phyloP scores from a whole-genome alignment of 2,797 vertebrate species.

The Psittacula echo region DNA sequence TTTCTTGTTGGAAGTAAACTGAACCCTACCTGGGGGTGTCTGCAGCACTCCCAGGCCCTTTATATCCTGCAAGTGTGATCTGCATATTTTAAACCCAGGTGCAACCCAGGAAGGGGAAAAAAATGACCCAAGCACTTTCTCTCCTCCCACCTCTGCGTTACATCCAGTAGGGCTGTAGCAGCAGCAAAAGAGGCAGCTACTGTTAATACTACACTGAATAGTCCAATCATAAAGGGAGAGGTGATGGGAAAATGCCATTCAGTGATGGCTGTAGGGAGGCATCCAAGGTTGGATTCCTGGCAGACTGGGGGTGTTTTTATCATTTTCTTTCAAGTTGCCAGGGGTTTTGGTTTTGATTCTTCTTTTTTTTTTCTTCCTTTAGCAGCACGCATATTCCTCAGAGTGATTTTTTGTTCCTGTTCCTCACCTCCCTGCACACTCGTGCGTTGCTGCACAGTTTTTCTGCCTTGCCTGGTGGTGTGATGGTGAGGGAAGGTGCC shows the following conservation, averaged over 20 bases:
- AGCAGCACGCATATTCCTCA: background rate
- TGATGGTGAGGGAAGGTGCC: background rate
- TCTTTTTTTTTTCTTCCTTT: background rate
- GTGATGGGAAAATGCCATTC: background rate
- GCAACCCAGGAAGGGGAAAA: background rate
- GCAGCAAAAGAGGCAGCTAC: background rate
- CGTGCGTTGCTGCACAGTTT: background rate
- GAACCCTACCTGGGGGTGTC: background rate
- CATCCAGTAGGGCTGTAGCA: background rate
- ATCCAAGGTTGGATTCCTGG: background rate
- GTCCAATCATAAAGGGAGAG: background rate
- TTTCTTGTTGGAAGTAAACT: background rate
- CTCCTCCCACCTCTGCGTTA: background rate
- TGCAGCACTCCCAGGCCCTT: background rate
- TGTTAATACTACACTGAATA: background rate
- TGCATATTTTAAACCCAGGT: background rate
- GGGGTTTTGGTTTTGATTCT: background rate
- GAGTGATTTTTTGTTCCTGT: background rate
- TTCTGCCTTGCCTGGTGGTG: constrained; percentile 26
- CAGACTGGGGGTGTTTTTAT: background rate
- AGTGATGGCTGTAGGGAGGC: background rate
- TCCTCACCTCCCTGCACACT: background rate
- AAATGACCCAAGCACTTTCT: background rate
- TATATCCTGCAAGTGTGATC: background rate
- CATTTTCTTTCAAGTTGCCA: background rate